Percentiles rank a stretch among this genome's conserved stretches.
Evolutionary conservation across 1,140 invertebrate genomes (phyloP).

Genomic region (Ganaspis sp.): DNA sequence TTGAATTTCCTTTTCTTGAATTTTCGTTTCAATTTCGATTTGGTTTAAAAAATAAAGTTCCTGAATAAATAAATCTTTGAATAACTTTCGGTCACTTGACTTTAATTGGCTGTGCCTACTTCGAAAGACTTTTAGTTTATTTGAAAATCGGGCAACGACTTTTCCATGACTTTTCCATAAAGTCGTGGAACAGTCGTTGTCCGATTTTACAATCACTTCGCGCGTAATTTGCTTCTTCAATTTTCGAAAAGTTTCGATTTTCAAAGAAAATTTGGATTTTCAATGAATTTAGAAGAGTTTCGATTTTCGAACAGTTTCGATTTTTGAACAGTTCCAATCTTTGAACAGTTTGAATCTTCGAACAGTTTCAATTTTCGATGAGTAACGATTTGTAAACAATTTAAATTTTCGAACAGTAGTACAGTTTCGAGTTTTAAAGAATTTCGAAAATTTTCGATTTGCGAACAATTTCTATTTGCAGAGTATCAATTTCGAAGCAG

Average conservation of each 20-base stretch:
- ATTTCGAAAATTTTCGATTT: neutral
- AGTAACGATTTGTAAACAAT: neutral
- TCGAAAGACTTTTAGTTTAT: conserved; percentile 13
- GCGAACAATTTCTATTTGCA: neutral
- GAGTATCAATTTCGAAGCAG: neutral
- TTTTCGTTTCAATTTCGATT: neutral
- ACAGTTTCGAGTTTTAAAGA: conserved; percentile 6
- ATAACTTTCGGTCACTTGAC: neutral
- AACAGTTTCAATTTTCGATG: too few relatives aligned
- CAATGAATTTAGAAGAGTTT: neutral
- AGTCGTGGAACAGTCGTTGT: conserved; percentile 55
- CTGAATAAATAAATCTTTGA: neutral
- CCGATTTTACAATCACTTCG: conserved; percentile 34
- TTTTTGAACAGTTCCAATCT: neutral
- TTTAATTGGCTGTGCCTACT: neutral
- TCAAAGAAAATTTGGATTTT: neutral
- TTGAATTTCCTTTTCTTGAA: conserved; percentile 7
- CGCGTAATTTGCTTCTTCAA: neutral
- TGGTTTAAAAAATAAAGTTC: neutral
- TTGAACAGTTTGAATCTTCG: neutral
- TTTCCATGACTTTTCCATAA: conserved; percentile 52
- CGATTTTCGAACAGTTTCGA: neutral
- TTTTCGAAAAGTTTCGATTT: neutral
- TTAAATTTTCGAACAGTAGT: too few relatives aligned
- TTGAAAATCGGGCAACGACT: conserved; percentile 46